Conservation (phyloP, 1,140 invertebrate genomes). For the Mycetomoellerius zeteki region DNA sequence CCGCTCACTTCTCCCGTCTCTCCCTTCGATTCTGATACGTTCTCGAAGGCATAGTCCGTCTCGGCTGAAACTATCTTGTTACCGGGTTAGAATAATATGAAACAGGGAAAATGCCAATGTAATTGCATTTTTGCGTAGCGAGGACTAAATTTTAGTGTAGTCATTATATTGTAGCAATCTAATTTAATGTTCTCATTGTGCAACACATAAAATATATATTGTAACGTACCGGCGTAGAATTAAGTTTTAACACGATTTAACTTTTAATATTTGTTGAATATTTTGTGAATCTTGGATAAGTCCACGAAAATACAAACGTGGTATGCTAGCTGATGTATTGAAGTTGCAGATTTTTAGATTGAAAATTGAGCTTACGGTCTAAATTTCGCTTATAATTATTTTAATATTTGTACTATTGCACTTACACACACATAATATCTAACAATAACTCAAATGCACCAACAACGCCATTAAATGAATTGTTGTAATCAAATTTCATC, state of each 20-base stretch:
- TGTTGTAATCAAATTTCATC: constrained; percentile 39
- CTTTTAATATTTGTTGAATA: background rate
- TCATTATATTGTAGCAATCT: constrained; percentile 2
- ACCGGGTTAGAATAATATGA: constrained; percentile 32
- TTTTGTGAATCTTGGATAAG: too few relatives aligned
- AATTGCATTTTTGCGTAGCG: constrained; percentile 7
- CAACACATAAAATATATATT: constrained; percentile 3
- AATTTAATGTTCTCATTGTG: background rate
- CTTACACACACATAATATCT: background rate
- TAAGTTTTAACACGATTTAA: constrained; percentile 1
- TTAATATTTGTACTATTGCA: background rate
- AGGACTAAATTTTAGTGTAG: background rate
- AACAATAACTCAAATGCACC: background rate
- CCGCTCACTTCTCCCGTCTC: background rate
- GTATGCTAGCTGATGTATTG: too few relatives aligned
- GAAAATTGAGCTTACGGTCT: too few relatives aligned
- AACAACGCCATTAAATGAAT: constrained; percentile 30
- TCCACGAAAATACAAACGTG: too few relatives aligned
- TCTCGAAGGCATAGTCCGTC: constrained; percentile 25
- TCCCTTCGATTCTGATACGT: constrained; percentile 52
- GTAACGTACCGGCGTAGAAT: background rate
- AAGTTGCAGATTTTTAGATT: too few relatives aligned
- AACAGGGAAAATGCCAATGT: background rate
- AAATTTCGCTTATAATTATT: background rate
- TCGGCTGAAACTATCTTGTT: constrained; percentile 47